Conservation (phyloP, 2,113 vertebrate genomes). For the Mola mola region DNA sequence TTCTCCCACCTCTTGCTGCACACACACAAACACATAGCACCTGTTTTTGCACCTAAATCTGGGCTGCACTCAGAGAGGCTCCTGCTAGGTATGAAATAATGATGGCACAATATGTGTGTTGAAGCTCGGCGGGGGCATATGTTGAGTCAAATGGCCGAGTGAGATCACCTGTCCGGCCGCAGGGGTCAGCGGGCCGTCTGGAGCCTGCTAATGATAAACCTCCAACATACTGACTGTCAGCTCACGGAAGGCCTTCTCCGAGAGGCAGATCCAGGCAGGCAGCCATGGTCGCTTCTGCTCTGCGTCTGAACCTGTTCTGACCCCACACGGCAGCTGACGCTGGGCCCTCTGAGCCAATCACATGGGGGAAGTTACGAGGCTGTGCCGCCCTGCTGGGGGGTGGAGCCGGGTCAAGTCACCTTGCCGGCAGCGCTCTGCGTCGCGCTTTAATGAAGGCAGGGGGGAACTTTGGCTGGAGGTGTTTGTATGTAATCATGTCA, state of each 20-base stretch:
- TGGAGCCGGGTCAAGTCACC: slow-evolving; percentile 68
- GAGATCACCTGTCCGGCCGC: slow-evolving; percentile 72
- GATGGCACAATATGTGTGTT: slow-evolving; percentile 66
- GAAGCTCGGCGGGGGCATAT: slow-evolving; percentile 60
- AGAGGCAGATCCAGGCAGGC: slow-evolving; percentile 56
- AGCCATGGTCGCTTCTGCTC: slow-evolving; percentile 39
- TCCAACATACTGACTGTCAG: slow-evolving; percentile 66
- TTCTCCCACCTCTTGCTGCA: slow-evolving; percentile 15
- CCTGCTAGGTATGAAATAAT: slow-evolving; percentile 74
- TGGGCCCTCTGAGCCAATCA: slow-evolving; percentile 63
- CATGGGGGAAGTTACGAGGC: not conserved
- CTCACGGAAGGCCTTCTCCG: slow-evolving; percentile 51
- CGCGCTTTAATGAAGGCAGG: slow-evolving; percentile 71
- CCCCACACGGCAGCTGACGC: slow-evolving; percentile 45
- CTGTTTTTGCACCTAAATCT: slow-evolving; percentile 49
- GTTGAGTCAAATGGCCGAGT: slow-evolving; percentile 66
- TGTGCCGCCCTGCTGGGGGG: slow-evolving; percentile 11
- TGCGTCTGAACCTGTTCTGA: slow-evolving; percentile 44
- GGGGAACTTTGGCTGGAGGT: slow-evolving; percentile 70
- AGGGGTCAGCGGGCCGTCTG: slow-evolving; percentile 62
- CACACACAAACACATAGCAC: slow-evolving; percentile 15
- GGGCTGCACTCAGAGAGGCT: slow-evolving; percentile 27
- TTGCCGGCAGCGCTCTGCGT: slow-evolving; percentile 70
- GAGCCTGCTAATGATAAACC: slow-evolving; percentile 73
- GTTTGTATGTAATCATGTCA: slow-evolving; percentile 61